Evolutionary conservation across 1,140 invertebrate genomes (phyloP), one percentile per base, ranked within the genome.

Genomic region (Brachionus angularis): DNA sequence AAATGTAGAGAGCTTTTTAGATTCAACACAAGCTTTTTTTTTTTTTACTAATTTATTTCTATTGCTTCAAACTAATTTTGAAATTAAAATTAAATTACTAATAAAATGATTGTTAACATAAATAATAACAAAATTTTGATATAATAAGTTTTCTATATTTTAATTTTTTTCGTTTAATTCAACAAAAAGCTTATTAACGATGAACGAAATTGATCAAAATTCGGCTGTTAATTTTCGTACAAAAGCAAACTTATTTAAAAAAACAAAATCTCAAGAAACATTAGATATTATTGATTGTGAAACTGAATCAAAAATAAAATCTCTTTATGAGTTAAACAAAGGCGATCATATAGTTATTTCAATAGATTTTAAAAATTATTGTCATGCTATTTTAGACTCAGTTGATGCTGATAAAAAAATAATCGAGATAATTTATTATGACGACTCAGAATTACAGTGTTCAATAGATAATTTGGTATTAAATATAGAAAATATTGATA

Each of bases 161-260:
- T n/a, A n/a, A n/a, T n/a, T n/a, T n/a, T n/a, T n/a, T n/a, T n/a
- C n/a, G n/a, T n/a, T n/a, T n/a, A n/a, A n/a, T n/a, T n/a, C n/a
- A n/a, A n/a, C n/a, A n/a, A n/a, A n/a, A n/a, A n/a, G n/a, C n/a
- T n/a, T n/a, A n/a, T n/a, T n/a, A n/a, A n/a, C n/a, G n/a, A n/a
- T n/a, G n/a, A n/a, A n/a, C n/a, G n/a, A n/a, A n/a, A n/a, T n/a
- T n/a, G n/a, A n/a, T n/a, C n/a, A n/a, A n/a, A n/a, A n/a, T n/a
- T n/a, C n/a, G n/a, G n/a, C n/a, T n/a, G 53, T 58, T 23, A 58
- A 31, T 36, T 39, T 58, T 39, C 33, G 53, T 39, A 36, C 21
- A 21, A 58, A 58, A 39, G 25, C 33, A n/a, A 58, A 58, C 39
- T 25, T 58, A n/a, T 58, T 23, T 36, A 36, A 36, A 14, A 58